These are phyloP conservation scores for fruit fly (Drosophila melanogaster) DNA, from an alignment of 1,140 invertebrate species.

Conservation along the genomic window Release_6_plus_ISO1_MT NT_037436.4:22294501-22295000, in stretches of 20 bases:
- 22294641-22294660: conserved; percentile 56
- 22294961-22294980: conserved; percentile 43
- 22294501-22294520: conserved; percentile 61
- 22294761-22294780: conserved; percentile 54
- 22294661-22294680: conserved; percentile 20
- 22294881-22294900: conserved; percentile 58
- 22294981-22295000: conserved; percentile 34
- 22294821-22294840: conserved; percentile 22
- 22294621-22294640: conserved; percentile 54
- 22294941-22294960: conserved; percentile 55
- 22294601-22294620: conserved; percentile 55
- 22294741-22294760: conserved; percentile 71
- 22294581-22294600: conserved; percentile 65
- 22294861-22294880: conserved; percentile 67
- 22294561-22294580: conserved; percentile 23
- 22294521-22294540: conserved; percentile 52
- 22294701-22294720: conserved; percentile 27
- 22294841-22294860: conserved; percentile 39
- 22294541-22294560: conserved; percentile 26
- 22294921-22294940: conserved; percentile 69
- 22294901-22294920: conserved; percentile 61
- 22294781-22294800: conserved; percentile 22
- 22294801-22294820: conserved; percentile 7
- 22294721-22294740: conserved; percentile 43
- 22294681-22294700: conserved; percentile 18